Percentiles rank a stretch among this genome's conserved stretches.
phyloP scores from a whole-genome alignment of 2,888 invertebrate species.

The Axea sp. region DNA sequence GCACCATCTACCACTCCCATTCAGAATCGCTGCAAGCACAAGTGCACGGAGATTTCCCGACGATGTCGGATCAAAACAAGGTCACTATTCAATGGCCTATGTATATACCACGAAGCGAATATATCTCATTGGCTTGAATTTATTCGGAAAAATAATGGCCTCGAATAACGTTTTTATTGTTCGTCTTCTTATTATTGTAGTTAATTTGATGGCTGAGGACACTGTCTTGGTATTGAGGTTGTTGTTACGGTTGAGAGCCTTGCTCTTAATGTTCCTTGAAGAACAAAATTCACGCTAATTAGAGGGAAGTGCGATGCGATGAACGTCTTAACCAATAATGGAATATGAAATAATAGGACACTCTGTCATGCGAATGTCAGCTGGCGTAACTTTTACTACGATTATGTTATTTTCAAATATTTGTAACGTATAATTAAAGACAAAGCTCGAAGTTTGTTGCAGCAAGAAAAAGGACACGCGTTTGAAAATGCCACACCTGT shows the following conservation, averaged over 20 bases:
- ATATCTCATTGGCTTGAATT: slow-evolving; percentile 18
- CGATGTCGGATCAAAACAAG: slow-evolving; percentile 69
- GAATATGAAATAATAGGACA: too few relatives aligned
- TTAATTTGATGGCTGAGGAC: slow-evolving; percentile 20
- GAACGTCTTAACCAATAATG: too few relatives aligned
- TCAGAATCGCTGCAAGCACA: slow-evolving; percentile 59
- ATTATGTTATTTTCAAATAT: too few relatives aligned
- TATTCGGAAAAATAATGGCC: slow-evolving; percentile 32
- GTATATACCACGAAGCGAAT: slow-evolving; percentile 19
- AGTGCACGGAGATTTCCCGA: slow-evolving; percentile 55
- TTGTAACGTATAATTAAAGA: too few relatives aligned
- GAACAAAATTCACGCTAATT: too few relatives aligned
- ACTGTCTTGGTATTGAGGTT: neutral
- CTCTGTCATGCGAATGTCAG: too few relatives aligned
- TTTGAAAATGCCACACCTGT: too few relatives aligned
- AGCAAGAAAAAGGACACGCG: too few relatives aligned
- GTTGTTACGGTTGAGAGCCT: neutral
- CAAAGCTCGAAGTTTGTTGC: too few relatives aligned
- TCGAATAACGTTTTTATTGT: slow-evolving; percentile 37
- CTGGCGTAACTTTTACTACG: too few relatives aligned
- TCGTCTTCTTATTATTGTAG: slow-evolving; percentile 16
- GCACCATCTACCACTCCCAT: slow-evolving; percentile 62
- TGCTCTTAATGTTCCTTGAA: neutral
- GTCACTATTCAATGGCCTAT: slow-evolving; percentile 68
- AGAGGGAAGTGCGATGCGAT: too few relatives aligned